phyloP scores from a whole-genome alignment of 2,113 vertebrate species.

The Abramis brama region DNA sequence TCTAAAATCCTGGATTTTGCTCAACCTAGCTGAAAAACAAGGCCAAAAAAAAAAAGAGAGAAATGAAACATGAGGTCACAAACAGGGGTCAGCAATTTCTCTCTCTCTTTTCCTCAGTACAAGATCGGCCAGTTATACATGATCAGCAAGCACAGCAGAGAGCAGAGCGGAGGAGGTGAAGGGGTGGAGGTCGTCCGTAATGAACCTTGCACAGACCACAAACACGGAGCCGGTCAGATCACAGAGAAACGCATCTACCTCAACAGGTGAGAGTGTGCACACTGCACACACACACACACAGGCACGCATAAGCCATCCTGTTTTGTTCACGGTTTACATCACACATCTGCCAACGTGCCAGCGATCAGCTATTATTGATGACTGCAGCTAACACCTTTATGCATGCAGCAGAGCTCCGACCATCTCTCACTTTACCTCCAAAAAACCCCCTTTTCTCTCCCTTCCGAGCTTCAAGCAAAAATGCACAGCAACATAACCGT shows the following conservation, averaged over 20 bases:
- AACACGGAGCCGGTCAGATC: constrained; percentile 84
- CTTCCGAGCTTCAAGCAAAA: background rate
- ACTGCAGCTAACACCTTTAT: constrained; percentile 20
- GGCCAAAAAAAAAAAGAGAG: background rate
- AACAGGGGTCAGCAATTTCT: background rate
- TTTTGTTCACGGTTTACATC: constrained; percentile 9
- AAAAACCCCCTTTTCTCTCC: background rate
- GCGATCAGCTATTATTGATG: constrained; percentile 16
- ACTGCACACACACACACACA: constrained; percentile 8
- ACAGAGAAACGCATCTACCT: constrained; percentile 91
- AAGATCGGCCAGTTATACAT: constrained; percentile 91
- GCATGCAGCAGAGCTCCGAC: background rate
- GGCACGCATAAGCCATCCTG: background rate
- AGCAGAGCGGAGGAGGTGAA: constrained; percentile 87
- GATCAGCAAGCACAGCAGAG: constrained; percentile 92
- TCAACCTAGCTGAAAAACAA: background rate
- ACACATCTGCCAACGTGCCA: background rate
- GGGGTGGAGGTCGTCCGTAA: constrained; percentile 90
- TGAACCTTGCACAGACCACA: constrained; percentile 80
- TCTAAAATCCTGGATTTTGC: background rate
- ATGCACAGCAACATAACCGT: background rate
- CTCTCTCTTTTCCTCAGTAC: constrained; percentile 69
- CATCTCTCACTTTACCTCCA: background rate
- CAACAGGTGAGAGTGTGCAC: constrained; percentile 78
- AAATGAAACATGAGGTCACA: constrained; percentile 5